Evolutionary conservation across 2,113 vertebrate genomes (phyloP).

Genomic region (Melanocharis versteri): DNA sequence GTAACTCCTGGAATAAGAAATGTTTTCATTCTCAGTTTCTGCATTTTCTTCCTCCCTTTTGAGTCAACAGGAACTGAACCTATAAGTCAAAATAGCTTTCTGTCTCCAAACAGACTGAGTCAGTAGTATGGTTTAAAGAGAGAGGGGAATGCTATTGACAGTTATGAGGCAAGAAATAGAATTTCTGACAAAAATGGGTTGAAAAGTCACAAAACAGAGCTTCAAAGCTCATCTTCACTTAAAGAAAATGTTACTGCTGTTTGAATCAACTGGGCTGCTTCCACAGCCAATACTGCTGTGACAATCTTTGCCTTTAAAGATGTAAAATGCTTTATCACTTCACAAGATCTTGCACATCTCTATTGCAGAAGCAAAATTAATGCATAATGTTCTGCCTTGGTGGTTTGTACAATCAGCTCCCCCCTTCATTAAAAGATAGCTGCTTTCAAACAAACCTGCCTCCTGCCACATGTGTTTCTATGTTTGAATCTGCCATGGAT

Average conservation of each 20-base stretch:
- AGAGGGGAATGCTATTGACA: not conserved
- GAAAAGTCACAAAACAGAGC: not conserved
- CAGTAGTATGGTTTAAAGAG: not conserved
- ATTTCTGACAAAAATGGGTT: not conserved
- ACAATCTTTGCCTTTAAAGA: not conserved
- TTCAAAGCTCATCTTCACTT: not conserved
- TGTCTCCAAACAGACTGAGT: constrained; percentile 42
- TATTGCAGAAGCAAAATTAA: not conserved
- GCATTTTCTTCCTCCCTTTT: constrained; percentile 38
- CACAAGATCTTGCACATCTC: not conserved
- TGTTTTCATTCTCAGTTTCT: constrained; percentile 38
- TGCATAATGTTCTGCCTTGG: not conserved
- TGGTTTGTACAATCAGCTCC: not conserved
- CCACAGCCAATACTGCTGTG: not conserved
- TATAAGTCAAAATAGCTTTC: constrained; percentile 59
- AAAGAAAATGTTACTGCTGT: not conserved
- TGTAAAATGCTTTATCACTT: not conserved
- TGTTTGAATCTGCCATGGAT: not conserved
- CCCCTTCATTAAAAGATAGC: not conserved
- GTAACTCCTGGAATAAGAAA: constrained; percentile 56
- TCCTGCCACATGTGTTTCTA: not conserved
- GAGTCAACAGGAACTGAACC: constrained; percentile 62
- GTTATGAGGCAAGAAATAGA: not conserved
- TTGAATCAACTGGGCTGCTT: not conserved
- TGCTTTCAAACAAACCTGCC: not conserved